Percentiles rank a stretch among this genome's conserved stretches.
Conservation (phyloP, 1,140 invertebrate species). For the Aradophagus sp. region DNA sequence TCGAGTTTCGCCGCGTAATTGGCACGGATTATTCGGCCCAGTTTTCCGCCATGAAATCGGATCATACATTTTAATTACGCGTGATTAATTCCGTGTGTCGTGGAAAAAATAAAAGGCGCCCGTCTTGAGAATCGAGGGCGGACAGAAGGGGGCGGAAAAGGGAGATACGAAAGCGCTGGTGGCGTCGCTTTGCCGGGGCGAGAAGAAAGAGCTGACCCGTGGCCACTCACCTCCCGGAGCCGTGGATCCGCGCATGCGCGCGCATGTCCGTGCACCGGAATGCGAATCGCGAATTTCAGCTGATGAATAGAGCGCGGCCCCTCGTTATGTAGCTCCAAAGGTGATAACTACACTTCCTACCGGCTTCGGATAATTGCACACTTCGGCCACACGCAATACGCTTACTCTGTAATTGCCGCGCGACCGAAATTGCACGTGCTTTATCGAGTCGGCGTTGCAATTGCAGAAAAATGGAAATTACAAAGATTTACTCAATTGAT, state of each 20-base stretch:
- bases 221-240: neutral
- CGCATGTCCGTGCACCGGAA: too few species aligned
- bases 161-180: slow-evolving; percentile 14
- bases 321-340: slow-evolving; percentile 19
- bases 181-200: slow-evolving; percentile 12
- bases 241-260: too few species aligned
- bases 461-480: too few species aligned
- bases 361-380: slow-evolving; percentile 25
- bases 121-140: too few species aligned
- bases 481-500: too few species aligned
- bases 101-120: too few species aligned
- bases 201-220: slow-evolving; percentile 13
- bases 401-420: neutral
- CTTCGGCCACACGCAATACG: slow-evolving; percentile 22
- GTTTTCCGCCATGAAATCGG: slow-evolving; percentile 20
- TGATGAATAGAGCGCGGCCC: slow-evolving; percentile 16
- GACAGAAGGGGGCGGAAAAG: slow-evolving; percentile 13
- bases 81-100: slow-evolving; percentile 33
- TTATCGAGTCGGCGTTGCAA: slow-evolving; percentile 1
- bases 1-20: too few species aligned
- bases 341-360: slow-evolving; percentile 30
- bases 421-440: slow-evolving; percentile 12
- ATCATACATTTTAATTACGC: slow-evolving; percentile 36
- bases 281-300: slow-evolving; percentile 13
- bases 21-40: slow-evolving; percentile 20